Evolutionary conservation across 2,797 vertebrate species (phyloP).

Genomic region (Anniella stebbinsi): DNA sequence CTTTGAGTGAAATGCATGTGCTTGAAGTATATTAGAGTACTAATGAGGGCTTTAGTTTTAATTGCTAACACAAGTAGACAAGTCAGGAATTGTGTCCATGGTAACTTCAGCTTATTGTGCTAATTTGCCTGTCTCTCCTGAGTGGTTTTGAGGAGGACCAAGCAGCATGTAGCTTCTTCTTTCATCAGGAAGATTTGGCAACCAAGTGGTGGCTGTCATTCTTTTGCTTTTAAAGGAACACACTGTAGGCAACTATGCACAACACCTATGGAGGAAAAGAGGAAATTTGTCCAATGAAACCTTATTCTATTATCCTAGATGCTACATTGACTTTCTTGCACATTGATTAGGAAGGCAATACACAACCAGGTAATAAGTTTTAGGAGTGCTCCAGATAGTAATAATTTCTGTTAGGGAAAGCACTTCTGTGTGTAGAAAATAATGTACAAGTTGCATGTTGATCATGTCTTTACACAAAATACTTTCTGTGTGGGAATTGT

Average conservation of each 20-base stretch:
- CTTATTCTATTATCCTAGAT: conserved; percentile 5
- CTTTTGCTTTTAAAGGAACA: conserved; percentile 40
- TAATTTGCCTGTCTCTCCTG: conserved; percentile 28
- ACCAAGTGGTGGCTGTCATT: neutral
- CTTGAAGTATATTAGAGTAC: conserved; percentile 45
- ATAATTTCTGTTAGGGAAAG: neutral
- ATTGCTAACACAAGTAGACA: conserved; percentile 46
- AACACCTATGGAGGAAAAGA: conserved; percentile 9
- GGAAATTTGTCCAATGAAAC: conserved; percentile 23
- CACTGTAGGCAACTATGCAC: conserved; percentile 20
- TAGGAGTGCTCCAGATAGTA: neutral
- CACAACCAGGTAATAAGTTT: neutral
- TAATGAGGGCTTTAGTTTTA: conserved; percentile 49
- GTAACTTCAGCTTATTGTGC: conserved; percentile 39
- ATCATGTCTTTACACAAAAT: neutral
- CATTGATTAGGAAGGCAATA: neutral
- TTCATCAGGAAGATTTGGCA: conserved; percentile 36
- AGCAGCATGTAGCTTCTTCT: conserved; percentile 41
- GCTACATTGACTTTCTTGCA: neutral
- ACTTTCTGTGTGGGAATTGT: neutral
- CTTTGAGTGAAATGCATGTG: conserved; percentile 46
- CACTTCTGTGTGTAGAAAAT: neutral
- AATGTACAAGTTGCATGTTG: neutral
- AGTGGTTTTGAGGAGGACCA: conserved; percentile 20
- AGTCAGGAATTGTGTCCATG: conserved; percentile 34